A percentile compares a stretch with the other conserved stretches of the same genome.
These are phyloP conservation scores for Aphodius sticticus DNA, from an alignment of 2,888 invertebrate species.

Conservation along the genomic window DNA sequence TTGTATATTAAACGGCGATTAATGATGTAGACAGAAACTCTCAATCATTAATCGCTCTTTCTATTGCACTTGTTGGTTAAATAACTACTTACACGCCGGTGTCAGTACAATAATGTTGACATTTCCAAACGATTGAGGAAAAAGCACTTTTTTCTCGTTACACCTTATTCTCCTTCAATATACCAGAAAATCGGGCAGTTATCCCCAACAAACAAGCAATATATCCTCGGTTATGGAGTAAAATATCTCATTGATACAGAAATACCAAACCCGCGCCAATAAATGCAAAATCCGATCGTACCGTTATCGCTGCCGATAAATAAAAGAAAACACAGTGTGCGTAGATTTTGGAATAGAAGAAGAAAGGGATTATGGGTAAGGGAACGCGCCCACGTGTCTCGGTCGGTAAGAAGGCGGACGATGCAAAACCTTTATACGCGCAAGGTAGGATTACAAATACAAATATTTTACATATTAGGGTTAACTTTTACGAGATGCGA, in stretches of 20 bases:
- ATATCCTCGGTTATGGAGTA: background rate
- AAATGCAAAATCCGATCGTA: too few species aligned
- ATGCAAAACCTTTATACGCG: background rate
- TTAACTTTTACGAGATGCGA: conserved; percentile 37
- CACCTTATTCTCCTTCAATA: background rate
- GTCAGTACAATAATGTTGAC: too few species aligned
- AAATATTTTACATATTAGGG: conserved; percentile 41
- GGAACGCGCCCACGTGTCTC: background rate
- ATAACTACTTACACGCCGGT: too few species aligned
- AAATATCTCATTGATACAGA: background rate
- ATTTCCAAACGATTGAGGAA: too few species aligned
- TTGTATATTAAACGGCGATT: too few species aligned
- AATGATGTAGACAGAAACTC: too few species aligned
- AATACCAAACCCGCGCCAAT: background rate
- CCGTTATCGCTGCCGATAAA: background rate
- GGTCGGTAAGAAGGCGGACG: background rate
- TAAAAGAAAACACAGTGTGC: background rate
- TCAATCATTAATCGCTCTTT: too few species aligned
- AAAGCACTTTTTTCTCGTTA: background rate
- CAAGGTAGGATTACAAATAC: conserved; percentile 37
- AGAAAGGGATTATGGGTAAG: background rate
- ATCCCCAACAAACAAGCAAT: background rate
- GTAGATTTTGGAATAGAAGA: background rate
- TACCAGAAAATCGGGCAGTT: background rate
- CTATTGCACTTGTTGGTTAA: too few species aligned